Evolutionary conservation across 2,888 invertebrate genomes (phyloP).

Genomic region (Drosophila putrida): DNA sequence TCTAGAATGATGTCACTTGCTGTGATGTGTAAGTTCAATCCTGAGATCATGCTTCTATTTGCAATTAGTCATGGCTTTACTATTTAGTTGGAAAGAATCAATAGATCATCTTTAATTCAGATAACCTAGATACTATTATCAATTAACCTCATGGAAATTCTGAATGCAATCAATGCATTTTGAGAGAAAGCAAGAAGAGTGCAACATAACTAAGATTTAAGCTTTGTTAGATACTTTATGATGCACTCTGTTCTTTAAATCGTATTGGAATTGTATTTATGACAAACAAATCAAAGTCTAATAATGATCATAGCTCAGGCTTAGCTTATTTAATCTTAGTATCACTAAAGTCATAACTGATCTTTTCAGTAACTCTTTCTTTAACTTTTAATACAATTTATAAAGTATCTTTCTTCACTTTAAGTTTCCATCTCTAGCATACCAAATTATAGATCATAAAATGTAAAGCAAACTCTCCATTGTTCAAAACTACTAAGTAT

Average conservation of each 20-base stretch:
- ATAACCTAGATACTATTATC: too few relatives aligned
- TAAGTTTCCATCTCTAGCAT: background rate
- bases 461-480: background rate
- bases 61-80: background rate
- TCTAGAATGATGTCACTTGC: conserved; percentile 7
- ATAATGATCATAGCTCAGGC: background rate
- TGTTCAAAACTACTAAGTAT: too few relatives aligned
- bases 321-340: too few relatives aligned
- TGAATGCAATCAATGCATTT: too few relatives aligned
- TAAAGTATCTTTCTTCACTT: background rate
- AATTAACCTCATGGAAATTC: too few relatives aligned
- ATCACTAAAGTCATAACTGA: background rate
- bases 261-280: background rate
- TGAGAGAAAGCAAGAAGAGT: background rate
- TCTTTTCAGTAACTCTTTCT: too few relatives aligned
- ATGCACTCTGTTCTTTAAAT: background rate
- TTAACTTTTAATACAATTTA: background rate
- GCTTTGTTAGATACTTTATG: background rate
- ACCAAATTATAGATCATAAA: background rate
- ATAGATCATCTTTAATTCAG: conserved; percentile 1
- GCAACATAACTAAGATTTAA: too few relatives aligned
- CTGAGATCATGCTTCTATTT: background rate
- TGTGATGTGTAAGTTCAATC: background rate
- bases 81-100: background rate
- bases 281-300: background rate